Evolutionary conservation across 2,113 vertebrate genomes (phyloP), one percentile per base, ranked within the genome.

Genomic region (Hiodon alosoides): DNA sequence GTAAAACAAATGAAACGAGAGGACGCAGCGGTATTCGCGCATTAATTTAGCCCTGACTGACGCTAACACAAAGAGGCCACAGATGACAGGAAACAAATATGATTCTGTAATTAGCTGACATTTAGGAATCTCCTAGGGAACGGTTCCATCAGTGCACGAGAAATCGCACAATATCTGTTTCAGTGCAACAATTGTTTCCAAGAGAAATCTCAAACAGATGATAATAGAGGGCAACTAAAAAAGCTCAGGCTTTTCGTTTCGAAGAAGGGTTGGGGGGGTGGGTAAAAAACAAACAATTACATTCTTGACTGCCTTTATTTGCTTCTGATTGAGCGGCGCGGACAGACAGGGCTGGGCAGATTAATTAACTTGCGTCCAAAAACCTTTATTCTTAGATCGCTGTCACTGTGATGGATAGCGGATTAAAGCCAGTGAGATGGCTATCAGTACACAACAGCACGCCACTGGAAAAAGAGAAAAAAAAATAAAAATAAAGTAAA

Each of bases 271-370:
- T 0, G 31, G 53, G 47, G 17, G 4, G 46, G 48, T 4, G 14
- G 46, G 14, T 89, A 91, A 91, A 90, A 91, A 94, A 94, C 86
- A 90, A 92, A 94, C 90, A 95, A 95, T 89, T 95, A 93, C 91
- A 94, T 93, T 91, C 91, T 91, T 94, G 90, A 93, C 92, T 94
- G 90, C 89, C 85, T 95, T 94, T 93, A 94, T 94, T 95, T 95
- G 88, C 89, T 89, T 86, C 81, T 94, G 94, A 95, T 93, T 91
- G 94, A 95, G 92, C 93, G 79, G 79, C 87, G 85, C 85, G 90
- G 87, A 92, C 90, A 93, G 91, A 93, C 93, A 93, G 87, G 89
- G 90, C 86, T 86, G 82, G 88, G 91, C 89, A 93, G 91, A 94
- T 93, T 95, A 96, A 96, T 96, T 97, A 95, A 94, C 93, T 93